Evolutionary conservation across 2,888 invertebrate species (phyloP), one percentile per base, ranked within the genome.

Genomic region (Lobophora halterata): DNA sequence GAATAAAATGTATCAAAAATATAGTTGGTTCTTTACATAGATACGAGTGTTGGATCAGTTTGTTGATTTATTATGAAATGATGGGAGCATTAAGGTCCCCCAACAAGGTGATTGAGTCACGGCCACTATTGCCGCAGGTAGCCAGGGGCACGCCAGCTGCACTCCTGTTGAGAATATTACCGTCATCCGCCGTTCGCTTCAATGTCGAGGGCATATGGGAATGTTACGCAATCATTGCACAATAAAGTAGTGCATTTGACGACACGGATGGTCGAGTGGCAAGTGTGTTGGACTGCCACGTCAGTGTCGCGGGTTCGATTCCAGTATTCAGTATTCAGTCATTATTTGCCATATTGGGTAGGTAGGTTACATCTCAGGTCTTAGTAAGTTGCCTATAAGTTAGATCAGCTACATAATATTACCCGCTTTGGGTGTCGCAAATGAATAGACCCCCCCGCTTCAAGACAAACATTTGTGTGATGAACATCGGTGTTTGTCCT

Each of bases 81-180:
- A 34, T 33, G 33, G 33, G 33, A 11, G 24, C 36, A 30, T 37
- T 33, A 26, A 20, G 29, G 38, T 43, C 37, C 43, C 43, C 43
- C 43, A 43, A 49, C 77, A 79, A 83, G 80, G 82, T 77, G 77
- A 79, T 69, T 67, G 51, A 77, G 73, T 83, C 81, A 82, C 70
- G 80, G 82, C 55, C 82, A 66, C 70, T 74, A 73, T 75, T 68
- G 65, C 52, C 51, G 54, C 65, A 73, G 75, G 69, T 68, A 72
- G 71, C 65, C 62, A 67, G 78, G 78, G 75, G 66, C 78, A 75
- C n/a, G 69, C 66, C 76, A 77, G 71, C 67, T 79, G 75, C 73
- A 76, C 44, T 47, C 47, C 66, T 61, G 70, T 71, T 73, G 72
- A 52, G 61, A 57, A 48, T 75, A 82, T 79, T 79, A 75, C 61